Evolutionary conservation across 2,888 invertebrate genomes (phyloP).

Genomic region (Gibbula magus): DNA sequence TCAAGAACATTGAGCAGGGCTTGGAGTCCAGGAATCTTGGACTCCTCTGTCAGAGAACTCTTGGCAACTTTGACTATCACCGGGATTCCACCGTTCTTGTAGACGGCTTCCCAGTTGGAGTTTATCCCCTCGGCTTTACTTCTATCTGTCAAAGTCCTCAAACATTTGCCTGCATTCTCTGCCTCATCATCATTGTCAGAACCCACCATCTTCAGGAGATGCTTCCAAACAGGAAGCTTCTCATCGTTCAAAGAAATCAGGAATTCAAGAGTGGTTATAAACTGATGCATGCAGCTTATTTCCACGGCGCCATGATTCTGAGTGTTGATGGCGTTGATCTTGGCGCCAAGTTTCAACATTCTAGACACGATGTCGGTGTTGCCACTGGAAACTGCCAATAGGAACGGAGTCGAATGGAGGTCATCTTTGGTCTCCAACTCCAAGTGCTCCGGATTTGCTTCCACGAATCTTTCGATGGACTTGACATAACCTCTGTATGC

Average conservation of each 20-base stretch:
- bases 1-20: slow-evolving; percentile 66
- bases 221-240: slow-evolving; percentile 70
- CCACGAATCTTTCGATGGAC: slow-evolving; percentile 71
- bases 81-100: slow-evolving; percentile 65
- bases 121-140: slow-evolving; percentile 44
- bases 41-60: slow-evolving; percentile 57
- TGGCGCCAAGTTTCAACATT: slow-evolving; percentile 67
- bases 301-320: slow-evolving; percentile 73
- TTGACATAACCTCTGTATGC: slow-evolving; percentile 72
- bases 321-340: slow-evolving; percentile 63
- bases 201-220: slow-evolving; percentile 63
- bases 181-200: slow-evolving; percentile 70
- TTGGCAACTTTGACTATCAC: slow-evolving; percentile 69
- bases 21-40: slow-evolving; percentile 66
- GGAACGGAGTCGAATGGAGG: slow-evolving; percentile 69
- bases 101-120: slow-evolving; percentile 66
- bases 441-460: slow-evolving; percentile 65
- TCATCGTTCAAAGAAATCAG: slow-evolving; percentile 63
- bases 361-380: slow-evolving; percentile 67
- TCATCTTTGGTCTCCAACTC: slow-evolving; percentile 72
- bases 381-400: slow-evolving; percentile 69
- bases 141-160: slow-evolving; percentile 59
- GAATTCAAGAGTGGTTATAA: slow-evolving; percentile 62
- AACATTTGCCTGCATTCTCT: slow-evolving; percentile 65
- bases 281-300: slow-evolving; percentile 67